phyloP scores from a whole-genome alignment of 1,140 invertebrate genomes.

The Halyomorpha halys region DNA sequence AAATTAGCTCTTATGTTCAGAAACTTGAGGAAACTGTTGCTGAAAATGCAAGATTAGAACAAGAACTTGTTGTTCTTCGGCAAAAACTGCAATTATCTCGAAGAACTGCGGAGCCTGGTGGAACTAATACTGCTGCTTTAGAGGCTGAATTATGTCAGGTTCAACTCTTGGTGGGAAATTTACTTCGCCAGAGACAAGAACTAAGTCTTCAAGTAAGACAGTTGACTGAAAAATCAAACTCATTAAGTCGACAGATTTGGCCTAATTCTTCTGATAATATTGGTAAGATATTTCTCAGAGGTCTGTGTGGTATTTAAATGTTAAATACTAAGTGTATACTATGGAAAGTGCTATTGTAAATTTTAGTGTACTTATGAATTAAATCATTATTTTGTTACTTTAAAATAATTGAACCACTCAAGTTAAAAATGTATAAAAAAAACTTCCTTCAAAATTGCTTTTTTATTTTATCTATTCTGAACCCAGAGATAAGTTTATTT shows the following conservation, averaged over 20 bases:
- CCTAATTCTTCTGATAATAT: slow-evolving; percentile 38
- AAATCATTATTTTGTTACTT: too few relatives aligned
- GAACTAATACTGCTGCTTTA: slow-evolving; percentile 49
- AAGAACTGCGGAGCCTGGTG: slow-evolving; percentile 25
- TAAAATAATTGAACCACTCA: too few relatives aligned
- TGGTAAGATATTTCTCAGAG: slow-evolving; percentile 29
- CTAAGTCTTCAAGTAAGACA: slow-evolving; percentile 66
- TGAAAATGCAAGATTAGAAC: slow-evolving; percentile 76
- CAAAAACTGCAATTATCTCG: slow-evolving; percentile 46
- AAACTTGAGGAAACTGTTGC: slow-evolving; percentile 83
- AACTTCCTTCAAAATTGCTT: too few relatives aligned
- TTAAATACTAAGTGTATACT: not conserved
- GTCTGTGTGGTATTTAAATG: not conserved
- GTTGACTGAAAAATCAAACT: slow-evolving; percentile 62
- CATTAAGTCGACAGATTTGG: slow-evolving; percentile 42
- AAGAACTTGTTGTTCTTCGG: slow-evolving; percentile 70
- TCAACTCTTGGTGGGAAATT: slow-evolving; percentile 69
- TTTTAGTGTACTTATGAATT: not conserved
- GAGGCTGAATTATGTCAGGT: slow-evolving; percentile 72
- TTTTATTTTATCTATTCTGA: too few relatives aligned
- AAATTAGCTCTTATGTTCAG: slow-evolving; percentile 38
- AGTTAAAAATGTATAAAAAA: too few relatives aligned
- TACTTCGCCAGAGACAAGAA: slow-evolving; percentile 71
- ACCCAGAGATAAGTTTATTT: too few relatives aligned
- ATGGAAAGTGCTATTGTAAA: not conserved